Percentiles rank a stretch among this genome's conserved stretches.
These are phyloP conservation scores for Drosophila helvetica DNA, from an alignment of 2,888 invertebrate genomes.

Conservation along the genomic window DNA sequence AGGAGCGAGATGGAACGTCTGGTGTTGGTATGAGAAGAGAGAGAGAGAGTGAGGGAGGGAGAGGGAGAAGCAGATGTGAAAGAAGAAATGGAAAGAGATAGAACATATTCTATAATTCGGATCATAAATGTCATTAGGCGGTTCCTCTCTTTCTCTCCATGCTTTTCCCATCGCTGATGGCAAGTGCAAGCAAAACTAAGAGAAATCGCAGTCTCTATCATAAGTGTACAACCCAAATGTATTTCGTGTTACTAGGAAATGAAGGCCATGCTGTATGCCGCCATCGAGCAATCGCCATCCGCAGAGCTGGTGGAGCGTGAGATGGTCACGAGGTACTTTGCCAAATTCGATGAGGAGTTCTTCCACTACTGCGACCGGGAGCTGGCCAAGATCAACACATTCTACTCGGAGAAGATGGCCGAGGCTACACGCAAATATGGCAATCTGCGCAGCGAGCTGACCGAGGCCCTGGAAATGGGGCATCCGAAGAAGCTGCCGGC, in stretches of 20 bases:
- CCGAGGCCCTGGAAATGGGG: conserved; percentile 84
- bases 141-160: no score
- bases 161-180: no score
- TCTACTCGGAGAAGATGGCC: conserved; percentile 95
- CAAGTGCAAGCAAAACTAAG: no score
- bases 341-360: conserved; percentile 93
- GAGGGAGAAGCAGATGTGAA: no score
- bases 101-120: no score
- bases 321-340: conserved; percentile 88
- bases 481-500: conserved; percentile 82
- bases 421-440: conserved; percentile 93
- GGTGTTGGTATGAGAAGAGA: no score
- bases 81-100: no score
- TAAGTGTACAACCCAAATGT: no score
- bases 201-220: no score
- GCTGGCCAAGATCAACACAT: conserved; percentile 94
- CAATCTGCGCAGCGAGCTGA: conserved; percentile 89
- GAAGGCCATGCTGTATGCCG: conserved; percentile 92
- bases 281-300: conserved; percentile 91
- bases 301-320: conserved; percentile 90
- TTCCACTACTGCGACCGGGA: conserved; percentile 94
- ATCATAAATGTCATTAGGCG: no score
- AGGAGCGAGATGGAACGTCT: no score
- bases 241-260: conserved; percentile 86
- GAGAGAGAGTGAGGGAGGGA: no score